phyloP scores from a whole-genome alignment of 2,888 invertebrate species.

The Amphipoea oculea region DNA sequence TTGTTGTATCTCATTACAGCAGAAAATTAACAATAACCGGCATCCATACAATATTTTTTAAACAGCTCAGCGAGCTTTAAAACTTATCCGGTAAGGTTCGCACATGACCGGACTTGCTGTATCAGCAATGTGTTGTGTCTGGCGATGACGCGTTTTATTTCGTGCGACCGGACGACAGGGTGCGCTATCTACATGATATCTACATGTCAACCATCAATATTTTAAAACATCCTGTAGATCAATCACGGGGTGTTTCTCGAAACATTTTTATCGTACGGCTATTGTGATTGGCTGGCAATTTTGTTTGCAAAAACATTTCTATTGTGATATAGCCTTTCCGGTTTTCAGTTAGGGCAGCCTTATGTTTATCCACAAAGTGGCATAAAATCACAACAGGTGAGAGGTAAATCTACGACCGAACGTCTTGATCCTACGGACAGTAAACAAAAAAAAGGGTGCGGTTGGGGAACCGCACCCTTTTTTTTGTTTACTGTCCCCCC shows the following conservation, averaged over 20 bases:
- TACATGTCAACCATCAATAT: slow-evolving; percentile 78
- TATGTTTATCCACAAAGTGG: neutral
- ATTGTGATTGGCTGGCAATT: neutral
- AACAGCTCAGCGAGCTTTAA: slow-evolving; percentile 31
- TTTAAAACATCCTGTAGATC: slow-evolving; percentile 72
- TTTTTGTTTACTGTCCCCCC: too few relatives aligned
- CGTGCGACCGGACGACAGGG: slow-evolving; percentile 65
- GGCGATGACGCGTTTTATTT: slow-evolving; percentile 77
- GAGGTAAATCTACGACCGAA: neutral
- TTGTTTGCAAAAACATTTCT: neutral
- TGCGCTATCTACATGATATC: slow-evolving; percentile 75
- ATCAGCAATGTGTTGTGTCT: slow-evolving; percentile 63
- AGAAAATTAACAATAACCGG: slow-evolving; percentile 19
- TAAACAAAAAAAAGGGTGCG: too few relatives aligned
- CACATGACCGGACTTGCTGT: slow-evolving; percentile 67
- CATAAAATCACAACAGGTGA: neutral
- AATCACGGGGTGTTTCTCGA: slow-evolving; percentile 59
- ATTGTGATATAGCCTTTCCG: neutral
- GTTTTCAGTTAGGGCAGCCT: neutral
- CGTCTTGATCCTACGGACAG: neutral
- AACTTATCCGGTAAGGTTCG: slow-evolving; percentile 62
- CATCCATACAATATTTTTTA: slow-evolving; percentile 11
- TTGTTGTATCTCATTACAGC: slow-evolving; percentile 16
- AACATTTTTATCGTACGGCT: slow-evolving; percentile 24
- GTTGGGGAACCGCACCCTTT: too few relatives aligned